Percentiles rank a stretch among this genome's conserved stretches.
Evolutionary conservation across 2,113 vertebrate genomes (phyloP).

Genomic region (Elanoides forficatus): DNA sequence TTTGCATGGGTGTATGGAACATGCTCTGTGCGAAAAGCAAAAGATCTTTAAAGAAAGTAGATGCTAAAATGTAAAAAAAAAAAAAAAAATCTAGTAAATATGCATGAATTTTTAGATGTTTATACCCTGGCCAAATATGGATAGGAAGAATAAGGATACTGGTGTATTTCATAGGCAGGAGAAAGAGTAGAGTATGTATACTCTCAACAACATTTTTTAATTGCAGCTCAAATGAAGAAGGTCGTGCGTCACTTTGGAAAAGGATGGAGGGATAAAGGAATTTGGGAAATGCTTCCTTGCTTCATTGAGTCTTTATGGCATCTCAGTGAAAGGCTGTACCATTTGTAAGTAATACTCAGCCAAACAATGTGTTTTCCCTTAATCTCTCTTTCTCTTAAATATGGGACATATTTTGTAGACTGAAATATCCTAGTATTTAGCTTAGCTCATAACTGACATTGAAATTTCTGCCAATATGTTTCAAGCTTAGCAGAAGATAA

Average conservation of each 20-base stretch:
- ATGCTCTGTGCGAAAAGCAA: background rate
- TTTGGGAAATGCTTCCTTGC: background rate
- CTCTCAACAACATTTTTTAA: background rate
- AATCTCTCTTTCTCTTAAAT: background rate
- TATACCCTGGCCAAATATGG: background rate
- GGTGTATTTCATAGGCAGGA: background rate
- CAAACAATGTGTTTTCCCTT: background rate
- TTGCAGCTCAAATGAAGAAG: background rate
- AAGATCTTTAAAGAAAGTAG: background rate
- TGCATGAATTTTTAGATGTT: background rate
- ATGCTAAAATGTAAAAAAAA: background rate
- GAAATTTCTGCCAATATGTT: background rate
- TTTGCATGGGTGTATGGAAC: background rate
- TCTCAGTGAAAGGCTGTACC: background rate
- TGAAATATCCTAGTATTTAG: background rate
- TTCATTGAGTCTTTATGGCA: background rate
- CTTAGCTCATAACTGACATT: background rate
- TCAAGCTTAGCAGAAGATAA: background rate
- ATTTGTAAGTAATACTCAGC: background rate
- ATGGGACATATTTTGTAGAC: background rate
- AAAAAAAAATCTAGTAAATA: background rate
- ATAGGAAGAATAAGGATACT: background rate
- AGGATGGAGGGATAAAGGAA: background rate
- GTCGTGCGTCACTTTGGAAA: fast-evolving
- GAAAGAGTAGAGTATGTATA: fast-evolving